Evolutionary conservation across 2,888 invertebrate genomes (phyloP).

Genomic region (Mechanitis mazaeus): DNA sequence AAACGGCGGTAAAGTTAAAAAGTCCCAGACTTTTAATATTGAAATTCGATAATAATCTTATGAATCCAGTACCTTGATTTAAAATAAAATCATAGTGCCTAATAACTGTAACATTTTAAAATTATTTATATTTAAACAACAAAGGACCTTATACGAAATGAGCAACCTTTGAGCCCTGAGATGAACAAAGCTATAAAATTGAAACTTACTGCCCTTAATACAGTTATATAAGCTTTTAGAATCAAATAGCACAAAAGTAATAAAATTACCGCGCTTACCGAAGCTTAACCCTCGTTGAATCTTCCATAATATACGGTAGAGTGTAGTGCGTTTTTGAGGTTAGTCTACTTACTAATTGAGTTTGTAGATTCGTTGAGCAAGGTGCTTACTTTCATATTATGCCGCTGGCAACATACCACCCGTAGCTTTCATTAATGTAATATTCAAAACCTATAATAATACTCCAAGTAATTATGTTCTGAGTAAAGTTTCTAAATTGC

Average conservation of each 20-base stretch:
- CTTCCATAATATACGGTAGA: constrained; percentile 12
- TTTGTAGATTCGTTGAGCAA: constrained; percentile 57
- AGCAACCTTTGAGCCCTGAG: background rate
- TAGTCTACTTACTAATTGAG: constrained; percentile 56
- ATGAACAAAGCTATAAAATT: constrained; percentile 3
- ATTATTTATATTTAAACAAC: too few species aligned
- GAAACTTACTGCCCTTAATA: constrained; percentile 2
- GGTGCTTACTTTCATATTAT: constrained; percentile 52
- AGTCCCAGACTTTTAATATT: too few species aligned
- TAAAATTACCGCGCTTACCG: constrained; percentile 10
- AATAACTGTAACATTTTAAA: too few species aligned
- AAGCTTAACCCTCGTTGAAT: constrained; percentile 6
- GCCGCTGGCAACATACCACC: constrained; percentile 49
- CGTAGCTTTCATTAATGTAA: constrained; percentile 48
- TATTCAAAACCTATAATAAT: constrained; percentile 46
- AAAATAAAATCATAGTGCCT: too few species aligned
- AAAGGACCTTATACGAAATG: too few species aligned
- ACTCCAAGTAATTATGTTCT: constrained; percentile 17
- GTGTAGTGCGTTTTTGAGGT: constrained; percentile 50
- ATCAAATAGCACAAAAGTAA: constrained; percentile 6
- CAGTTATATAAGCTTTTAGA: constrained; percentile 5
- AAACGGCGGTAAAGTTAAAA: too few species aligned
- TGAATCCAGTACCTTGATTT: too few species aligned
- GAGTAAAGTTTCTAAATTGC: constrained; percentile 19
- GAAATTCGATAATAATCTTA: too few species aligned